phyloP scores from a whole-genome alignment of 2,888 invertebrate genomes.

The Ethmia dodecea region DNA sequence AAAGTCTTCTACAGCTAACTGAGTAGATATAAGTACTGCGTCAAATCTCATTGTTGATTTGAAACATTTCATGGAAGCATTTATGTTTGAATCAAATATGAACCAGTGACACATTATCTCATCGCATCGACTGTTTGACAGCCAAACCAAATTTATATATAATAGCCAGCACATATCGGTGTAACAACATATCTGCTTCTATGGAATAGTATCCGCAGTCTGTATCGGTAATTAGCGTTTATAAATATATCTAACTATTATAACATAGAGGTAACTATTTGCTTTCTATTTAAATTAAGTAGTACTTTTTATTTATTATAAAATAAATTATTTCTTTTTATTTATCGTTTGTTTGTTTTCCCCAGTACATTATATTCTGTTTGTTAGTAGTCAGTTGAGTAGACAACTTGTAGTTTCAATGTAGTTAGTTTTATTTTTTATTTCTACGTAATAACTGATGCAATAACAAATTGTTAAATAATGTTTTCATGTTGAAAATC shows the following conservation, averaged over 20 bases:
- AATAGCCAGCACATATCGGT: slow-evolving; percentile 41
- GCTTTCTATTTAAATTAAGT: slow-evolving; percentile 29
- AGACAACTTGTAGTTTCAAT: too few relatives aligned
- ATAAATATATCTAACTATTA: slow-evolving; percentile 31
- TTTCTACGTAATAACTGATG: not conserved
- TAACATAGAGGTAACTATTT: slow-evolving; percentile 24
- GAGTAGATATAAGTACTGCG: too few relatives aligned
- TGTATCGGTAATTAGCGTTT: slow-evolving; percentile 23
- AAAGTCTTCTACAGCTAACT: slow-evolving; percentile 30
- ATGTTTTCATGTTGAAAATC: too few relatives aligned
- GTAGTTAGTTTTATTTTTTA: slow-evolving; percentile 21
- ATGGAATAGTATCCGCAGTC: slow-evolving; percentile 42
- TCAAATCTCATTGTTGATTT: slow-evolving; percentile 39
- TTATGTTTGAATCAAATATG: slow-evolving; percentile 30
- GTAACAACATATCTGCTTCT: slow-evolving; percentile 64
- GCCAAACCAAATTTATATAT: not conserved
- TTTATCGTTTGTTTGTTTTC: too few relatives aligned
- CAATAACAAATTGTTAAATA: not conserved
- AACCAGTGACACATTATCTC: not conserved
- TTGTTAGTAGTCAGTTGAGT: too few relatives aligned
- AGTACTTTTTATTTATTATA: slow-evolving; percentile 36
- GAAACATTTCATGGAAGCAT: slow-evolving; percentile 61
- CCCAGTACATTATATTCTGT: too few relatives aligned
- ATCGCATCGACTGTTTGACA: not conserved
- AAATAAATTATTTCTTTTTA: slow-evolving; percentile 35